Base-by-base conservation (phyloP, 2,888 invertebrate genomes). In the Drosophila antonietae region DNA sequence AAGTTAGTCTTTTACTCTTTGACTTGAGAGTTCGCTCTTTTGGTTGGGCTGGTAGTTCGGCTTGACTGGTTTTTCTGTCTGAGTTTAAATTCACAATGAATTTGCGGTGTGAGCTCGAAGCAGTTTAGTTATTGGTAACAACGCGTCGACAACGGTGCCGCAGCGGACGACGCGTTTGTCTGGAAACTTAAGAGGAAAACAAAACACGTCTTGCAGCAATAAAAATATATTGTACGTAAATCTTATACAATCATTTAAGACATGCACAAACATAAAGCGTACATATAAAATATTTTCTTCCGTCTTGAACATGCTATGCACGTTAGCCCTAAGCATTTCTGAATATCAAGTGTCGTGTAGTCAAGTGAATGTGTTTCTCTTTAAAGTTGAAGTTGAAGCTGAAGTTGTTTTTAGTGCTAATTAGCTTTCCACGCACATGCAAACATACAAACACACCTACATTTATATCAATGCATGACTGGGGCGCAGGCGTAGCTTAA, bases 91-190 rank as follows among this genome's bases (percentile, higher is more conserved):
- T 77, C 56, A 43, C 61, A 75, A 73, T 73, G 73, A 77, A 57
- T 56, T 51, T 47, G 72, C 63, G 58, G 39, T 37, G 49, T 35
- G 55, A 51, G 68, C 59, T 52, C 47, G 49, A 62, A 47, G 60
- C 57, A 43, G 70, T 80, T 89, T 64, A 90, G 78, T 82, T 81
- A 75, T 80, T 80, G 78, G 71, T 68, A 72, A 68, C 37, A 77
- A 56, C 70, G 74, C 79, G 70, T 57, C 59, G 61, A 33, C 55
- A 72, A 74, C 81, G 74, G 75, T 74, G 51, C 57, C 12, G 66
- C 39, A 63, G 75, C 65, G 68, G 55, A 35, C 39, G 39, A 61
- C 61, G 23, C 44, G 35, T 49, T 8, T 55, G 47, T n/a, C 39
- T 20, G 37, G 20, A 58, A 65, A 56, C 35, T 0, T 37, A 23